phyloP scores from a whole-genome alignment of 2,113 vertebrate species.

The Psittacula cyanocephala region DNA sequence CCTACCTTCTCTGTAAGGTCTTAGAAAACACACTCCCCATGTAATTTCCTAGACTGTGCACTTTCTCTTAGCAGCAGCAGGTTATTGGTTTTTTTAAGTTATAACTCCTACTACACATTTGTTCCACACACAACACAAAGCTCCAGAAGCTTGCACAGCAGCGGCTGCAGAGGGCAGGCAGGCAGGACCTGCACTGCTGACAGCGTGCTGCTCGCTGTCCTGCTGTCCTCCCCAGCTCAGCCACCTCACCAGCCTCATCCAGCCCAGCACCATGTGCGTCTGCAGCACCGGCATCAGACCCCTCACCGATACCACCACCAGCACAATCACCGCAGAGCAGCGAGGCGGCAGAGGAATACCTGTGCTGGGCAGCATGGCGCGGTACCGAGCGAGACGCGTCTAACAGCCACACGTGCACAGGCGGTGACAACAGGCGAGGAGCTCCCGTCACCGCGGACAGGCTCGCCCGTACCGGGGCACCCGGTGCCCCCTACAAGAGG shows the following conservation, averaged over 20 bases:
- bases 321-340: background rate
- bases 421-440: background rate
- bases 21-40: background rate
- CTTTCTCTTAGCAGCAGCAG: background rate
- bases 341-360: background rate
- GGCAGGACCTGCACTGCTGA: background rate
- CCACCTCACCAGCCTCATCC: background rate
- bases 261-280: background rate
- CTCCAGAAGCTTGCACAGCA: background rate
- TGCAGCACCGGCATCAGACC: background rate
- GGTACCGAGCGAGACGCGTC: too few relatives aligned
- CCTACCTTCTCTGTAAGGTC: background rate
- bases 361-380: background rate
- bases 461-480: too few relatives aligned
- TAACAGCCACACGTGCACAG: background rate
- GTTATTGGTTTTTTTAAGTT: background rate
- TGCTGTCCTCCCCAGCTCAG: background rate
- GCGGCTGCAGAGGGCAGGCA: background rate
- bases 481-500: too few relatives aligned
- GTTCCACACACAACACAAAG: background rate
- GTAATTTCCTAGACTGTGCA: accelerated
- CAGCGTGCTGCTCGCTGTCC: background rate
- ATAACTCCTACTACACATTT: background rate
- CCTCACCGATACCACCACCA: background rate
- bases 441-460: too few relatives aligned